Conservation (phyloP, 2,888 invertebrate genomes). For the Lithophane semibrunnea region DNA sequence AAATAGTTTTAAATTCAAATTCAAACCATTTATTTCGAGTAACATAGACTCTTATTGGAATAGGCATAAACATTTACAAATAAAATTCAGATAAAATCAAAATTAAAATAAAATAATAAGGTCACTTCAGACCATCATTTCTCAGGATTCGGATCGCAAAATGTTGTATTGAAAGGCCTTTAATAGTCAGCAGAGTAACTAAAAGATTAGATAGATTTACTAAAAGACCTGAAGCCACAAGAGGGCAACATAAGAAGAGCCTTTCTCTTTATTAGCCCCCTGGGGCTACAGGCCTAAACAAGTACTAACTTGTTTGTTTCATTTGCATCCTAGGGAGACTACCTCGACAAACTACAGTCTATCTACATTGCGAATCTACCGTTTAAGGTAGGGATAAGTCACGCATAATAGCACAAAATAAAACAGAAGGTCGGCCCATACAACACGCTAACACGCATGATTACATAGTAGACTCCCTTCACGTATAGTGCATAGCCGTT, state of each 20-base stretch:
- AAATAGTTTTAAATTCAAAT: too few species aligned
- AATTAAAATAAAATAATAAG: too few species aligned
- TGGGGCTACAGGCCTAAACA: neutral
- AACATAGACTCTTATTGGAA: too few species aligned
- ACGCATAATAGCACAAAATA: neutral
- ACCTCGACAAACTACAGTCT: neutral
- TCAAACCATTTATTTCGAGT: too few species aligned
- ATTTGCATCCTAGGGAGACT: neutral
- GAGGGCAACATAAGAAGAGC: neutral
- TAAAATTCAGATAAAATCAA: too few species aligned
- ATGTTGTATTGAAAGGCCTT: neutral
- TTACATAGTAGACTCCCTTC: neutral
- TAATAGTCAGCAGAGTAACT: neutral
- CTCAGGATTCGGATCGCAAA: neutral
- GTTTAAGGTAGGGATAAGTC: neutral
- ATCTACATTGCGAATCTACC: neutral
- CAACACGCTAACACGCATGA: neutral
- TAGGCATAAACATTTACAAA: too few species aligned
- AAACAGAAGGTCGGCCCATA: too few species aligned
- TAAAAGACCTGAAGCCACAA: neutral
- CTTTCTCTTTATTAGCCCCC: too few species aligned
- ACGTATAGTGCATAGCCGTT: too few species aligned
- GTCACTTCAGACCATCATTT: neutral
- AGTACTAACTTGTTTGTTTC: neutral
- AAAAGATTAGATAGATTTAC: too few species aligned